A percentile compares a stretch with the other conserved stretches of the same genome.
Evolutionary conservation across 2,888 invertebrate genomes (phyloP).

Genomic region (Sylvicola cinctus): DNA sequence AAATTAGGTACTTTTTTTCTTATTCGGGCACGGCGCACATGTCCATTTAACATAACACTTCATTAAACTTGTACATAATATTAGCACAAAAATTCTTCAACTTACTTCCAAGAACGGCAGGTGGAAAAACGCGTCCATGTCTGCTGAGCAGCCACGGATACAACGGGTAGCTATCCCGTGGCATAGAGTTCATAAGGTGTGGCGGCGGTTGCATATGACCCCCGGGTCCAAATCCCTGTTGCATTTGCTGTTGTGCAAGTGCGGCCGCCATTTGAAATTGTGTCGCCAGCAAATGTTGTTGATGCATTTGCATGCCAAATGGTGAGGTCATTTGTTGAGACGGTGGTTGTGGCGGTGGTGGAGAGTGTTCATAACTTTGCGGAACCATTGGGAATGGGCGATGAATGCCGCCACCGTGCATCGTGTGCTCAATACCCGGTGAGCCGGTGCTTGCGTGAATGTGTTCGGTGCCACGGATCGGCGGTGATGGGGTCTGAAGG

Average conservation of each 20-base stretch:
- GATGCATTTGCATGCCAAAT: constrained; percentile 19
- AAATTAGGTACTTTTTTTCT: too few species aligned
- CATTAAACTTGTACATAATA: too few species aligned
- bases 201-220: constrained; percentile 41
- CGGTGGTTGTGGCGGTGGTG: constrained; percentile 17
- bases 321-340: constrained; percentile 19
- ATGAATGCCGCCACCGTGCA: too few species aligned
- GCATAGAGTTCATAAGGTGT: constrained; percentile 25
- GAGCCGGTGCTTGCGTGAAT: too few species aligned
- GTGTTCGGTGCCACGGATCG: too few species aligned
- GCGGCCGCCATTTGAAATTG: constrained; percentile 60
- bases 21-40: too few species aligned
- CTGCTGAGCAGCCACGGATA: constrained; percentile 70
- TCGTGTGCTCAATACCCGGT: too few species aligned
- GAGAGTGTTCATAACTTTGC: too few species aligned
- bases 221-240: constrained; percentile 19
- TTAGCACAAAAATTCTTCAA: too few species aligned
- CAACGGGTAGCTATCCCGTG: constrained; percentile 59
- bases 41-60: too few species aligned
- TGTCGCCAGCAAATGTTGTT: constrained; percentile 22
- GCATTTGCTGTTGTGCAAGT: constrained; percentile 24
- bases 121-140: constrained; percentile 66
- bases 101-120: constrained; percentile 69
- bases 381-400: too few species aligned
- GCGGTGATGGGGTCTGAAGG: too few species aligned